Evolutionary conservation across 2,797 vertebrate species (phyloP).

Genomic region (Helicolenus hilgendorfi): DNA sequence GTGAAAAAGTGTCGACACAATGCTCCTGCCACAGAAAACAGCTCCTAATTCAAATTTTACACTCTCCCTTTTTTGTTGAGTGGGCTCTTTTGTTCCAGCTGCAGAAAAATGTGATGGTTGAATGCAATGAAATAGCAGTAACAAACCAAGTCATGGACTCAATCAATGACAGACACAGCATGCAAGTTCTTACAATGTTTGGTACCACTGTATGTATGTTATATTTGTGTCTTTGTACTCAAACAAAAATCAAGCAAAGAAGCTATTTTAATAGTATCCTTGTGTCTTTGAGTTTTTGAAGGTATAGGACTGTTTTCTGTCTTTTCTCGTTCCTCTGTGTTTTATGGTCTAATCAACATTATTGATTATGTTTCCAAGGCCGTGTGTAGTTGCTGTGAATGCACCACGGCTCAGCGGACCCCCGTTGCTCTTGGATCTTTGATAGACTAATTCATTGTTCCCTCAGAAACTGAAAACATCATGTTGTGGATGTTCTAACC

Average conservation of each 20-base stretch:
- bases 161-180: not conserved
- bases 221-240: not conserved
- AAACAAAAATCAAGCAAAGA: not conserved
- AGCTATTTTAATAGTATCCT: not conserved
- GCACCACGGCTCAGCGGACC: not conserved
- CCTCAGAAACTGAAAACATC: not conserved
- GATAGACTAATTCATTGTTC: not conserved
- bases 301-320: not conserved
- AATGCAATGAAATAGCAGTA: conserved; percentile 2
- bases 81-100: not conserved
- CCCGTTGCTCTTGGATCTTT: not conserved
- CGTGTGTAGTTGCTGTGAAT: not conserved
- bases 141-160: not conserved
- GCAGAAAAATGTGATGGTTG: conserved; percentile 12
- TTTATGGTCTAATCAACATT: conserved; percentile 53
- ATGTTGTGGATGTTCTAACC: not conserved
- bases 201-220: not conserved
- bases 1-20: conserved; percentile 49
- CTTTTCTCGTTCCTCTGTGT: conserved; percentile 7
- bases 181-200: not conserved
- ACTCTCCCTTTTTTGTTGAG: not conserved
- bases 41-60: conserved; percentile 27
- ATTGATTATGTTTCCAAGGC: conserved; percentile 58
- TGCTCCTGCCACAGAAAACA: conserved; percentile 13
- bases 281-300: not conserved